Evolutionary conservation across 2,113 vertebrate genomes (phyloP), one percentile per base, ranked within the genome.

Genomic region (Pterocles gutturalis): DNA sequence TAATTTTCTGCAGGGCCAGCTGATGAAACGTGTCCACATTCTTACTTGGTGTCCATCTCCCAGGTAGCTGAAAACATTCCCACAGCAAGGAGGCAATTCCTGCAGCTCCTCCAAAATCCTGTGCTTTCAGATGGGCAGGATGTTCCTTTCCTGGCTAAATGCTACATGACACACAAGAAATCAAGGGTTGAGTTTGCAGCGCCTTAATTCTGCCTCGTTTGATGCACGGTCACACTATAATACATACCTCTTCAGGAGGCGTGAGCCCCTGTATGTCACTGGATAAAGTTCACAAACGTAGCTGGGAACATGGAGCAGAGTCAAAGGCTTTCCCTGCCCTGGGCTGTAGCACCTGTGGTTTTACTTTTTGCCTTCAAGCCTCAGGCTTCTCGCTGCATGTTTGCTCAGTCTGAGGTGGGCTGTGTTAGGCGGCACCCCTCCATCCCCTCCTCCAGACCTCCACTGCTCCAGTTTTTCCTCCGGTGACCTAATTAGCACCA

Each of bases 261-360:
- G 13, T 19, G 28, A 87, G 41, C 19, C 34, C 48, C 41, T n/a
- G 7, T 21, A 4, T 0, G 0, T 21, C 19, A 1, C 46, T 49
- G 58, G 58, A 9, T 25, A 24, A 31, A 45, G 31, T 19, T 76
- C 45, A 54, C n/a, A 48, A 49, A 17, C 0, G 0, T 20, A 33
- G 29, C 38, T 18, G 38, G 58, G 77, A 78, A 60, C 11, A 7
- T 2, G 17, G 26, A 60, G 45, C 16, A 18, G 54, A 34, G 62
- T 66, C 57, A 65, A 43, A 82, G 57, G 51, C 64, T 82, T 69
- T 64, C 66, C 48, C 24, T 89, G 13, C 41, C 54, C 82, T 64
- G 75, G 41, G 81, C 67, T 75, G 5, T 31, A 53, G 45, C 57
- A n/a, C 33, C 26, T 33, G 28, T 33, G 62, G 29, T 58, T 86